These are phyloP conservation scores for Dicyrtomina minuta DNA, from an alignment of 2,888 invertebrate genomes.

Conservation along the genomic window DNA sequence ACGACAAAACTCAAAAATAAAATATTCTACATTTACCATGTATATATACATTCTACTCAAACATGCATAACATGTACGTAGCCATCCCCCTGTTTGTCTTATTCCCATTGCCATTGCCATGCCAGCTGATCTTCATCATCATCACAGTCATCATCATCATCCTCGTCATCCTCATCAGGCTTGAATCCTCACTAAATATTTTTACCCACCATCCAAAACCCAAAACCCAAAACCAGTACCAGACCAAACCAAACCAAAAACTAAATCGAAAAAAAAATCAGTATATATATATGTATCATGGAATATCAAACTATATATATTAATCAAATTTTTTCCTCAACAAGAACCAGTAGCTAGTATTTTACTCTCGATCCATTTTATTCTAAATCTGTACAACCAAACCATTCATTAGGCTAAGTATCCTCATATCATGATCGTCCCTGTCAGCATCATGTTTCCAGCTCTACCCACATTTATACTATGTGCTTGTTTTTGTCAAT, in stretches of 20 bases:
- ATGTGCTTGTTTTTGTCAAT: not conserved
- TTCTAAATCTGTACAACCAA: not conserved
- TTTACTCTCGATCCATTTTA: too few species aligned
- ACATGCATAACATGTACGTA: not conserved
- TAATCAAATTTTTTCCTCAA: too few species aligned
- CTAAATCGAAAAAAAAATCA: too few species aligned
- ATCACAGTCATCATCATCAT: conserved; percentile 23
- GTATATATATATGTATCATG: too few species aligned
- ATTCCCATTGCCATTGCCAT: not conserved
- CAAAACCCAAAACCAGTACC: too few species aligned
- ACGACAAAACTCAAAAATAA: not conserved
- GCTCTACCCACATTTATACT: not conserved
- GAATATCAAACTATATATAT: too few species aligned
- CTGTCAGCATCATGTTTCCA: not conserved
- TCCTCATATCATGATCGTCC: not conserved
- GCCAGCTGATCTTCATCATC: conserved; percentile 29
- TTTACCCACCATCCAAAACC: too few species aligned
- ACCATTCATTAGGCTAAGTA: conserved; percentile 17
- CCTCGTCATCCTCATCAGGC: conserved; percentile 10
- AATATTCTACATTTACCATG: not conserved
- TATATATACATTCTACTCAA: too few species aligned
- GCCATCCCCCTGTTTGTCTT: conserved; percentile 4
- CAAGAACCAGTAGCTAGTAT: too few species aligned
- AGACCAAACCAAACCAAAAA: too few species aligned
- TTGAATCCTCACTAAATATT: conserved; percentile 10